Evolutionary conservation across 2,888 invertebrate genomes (phyloP).

Genomic region (Euclidia mi): DNA sequence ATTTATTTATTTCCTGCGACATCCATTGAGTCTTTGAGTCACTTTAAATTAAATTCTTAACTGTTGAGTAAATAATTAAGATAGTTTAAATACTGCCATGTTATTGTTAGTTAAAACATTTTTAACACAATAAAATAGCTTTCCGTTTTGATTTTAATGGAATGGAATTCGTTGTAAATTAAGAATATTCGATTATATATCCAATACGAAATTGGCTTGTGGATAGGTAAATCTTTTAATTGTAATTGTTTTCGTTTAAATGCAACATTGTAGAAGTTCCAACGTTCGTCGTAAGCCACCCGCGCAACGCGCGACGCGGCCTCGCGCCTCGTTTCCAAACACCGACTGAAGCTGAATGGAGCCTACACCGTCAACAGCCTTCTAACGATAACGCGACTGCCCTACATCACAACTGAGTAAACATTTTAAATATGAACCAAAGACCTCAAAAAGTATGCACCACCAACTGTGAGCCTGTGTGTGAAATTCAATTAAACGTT

Average conservation of each 20-base stretch:
- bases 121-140: no score
- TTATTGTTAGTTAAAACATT: no score
- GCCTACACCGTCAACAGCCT: constrained; percentile 27
- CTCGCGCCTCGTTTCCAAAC: constrained; percentile 39
- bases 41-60: constrained; percentile 25
- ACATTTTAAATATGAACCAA: constrained; percentile 20
- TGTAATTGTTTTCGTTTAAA: constrained; percentile 5
- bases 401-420: constrained; percentile 36
- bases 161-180: no score
- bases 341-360: constrained; percentile 41
- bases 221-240: no score
- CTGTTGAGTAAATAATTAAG: neutral
- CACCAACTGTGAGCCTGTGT: constrained; percentile 1
- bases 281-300: constrained; percentile 18
- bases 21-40: constrained; percentile 44
- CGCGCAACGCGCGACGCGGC: constrained; percentile 45
- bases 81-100: no score
- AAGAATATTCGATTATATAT: no score
- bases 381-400: constrained; percentile 36
- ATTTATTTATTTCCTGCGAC: constrained; percentile 59
- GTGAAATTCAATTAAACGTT: constrained; percentile 11
- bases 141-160: no score
- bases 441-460: neutral
- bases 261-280: constrained; percentile 27
- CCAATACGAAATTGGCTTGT: no score